Conservation (phyloP, 2,888 invertebrate species). For the Muschampia plurimacula region DNA sequence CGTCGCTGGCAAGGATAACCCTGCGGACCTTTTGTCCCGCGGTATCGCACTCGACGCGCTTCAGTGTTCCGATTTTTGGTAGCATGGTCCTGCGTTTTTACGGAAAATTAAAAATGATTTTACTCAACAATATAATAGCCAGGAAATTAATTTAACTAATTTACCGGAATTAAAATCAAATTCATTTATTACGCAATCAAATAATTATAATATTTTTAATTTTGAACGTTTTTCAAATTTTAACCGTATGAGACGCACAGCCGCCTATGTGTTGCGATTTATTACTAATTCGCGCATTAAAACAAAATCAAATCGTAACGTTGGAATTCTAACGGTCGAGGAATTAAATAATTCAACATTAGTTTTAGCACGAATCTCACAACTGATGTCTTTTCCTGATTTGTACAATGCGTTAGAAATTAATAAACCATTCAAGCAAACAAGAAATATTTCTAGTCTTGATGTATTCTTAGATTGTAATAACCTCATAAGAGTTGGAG, state of each 20-base stretch:
- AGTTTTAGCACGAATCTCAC: background rate
- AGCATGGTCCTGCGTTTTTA: constrained; percentile 13
- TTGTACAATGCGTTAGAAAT: background rate
- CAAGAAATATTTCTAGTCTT: constrained; percentile 14
- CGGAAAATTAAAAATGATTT: background rate
- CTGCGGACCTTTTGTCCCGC: constrained; percentile 14
- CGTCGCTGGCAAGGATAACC: constrained; percentile 2
- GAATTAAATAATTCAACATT: background rate
- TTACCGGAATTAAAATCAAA: constrained; percentile 7
- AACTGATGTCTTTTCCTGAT: background rate
- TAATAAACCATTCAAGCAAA: constrained; percentile 5
- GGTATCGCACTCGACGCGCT: constrained; percentile 1
- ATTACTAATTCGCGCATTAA: constrained; percentile 36
- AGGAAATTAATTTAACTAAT: background rate
- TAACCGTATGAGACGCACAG: constrained; percentile 36
- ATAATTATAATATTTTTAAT: constrained; percentile 14
- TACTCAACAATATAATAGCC: background rate
- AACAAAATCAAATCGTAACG: background rate
- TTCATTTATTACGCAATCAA: background rate
- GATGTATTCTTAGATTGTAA: constrained; percentile 33
- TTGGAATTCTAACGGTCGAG: background rate
- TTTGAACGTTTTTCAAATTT: constrained; percentile 37
- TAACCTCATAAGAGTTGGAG: constrained; percentile 25
- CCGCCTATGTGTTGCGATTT: constrained; percentile 43
- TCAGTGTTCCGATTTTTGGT: background rate